Base-by-base conservation (phyloP, 2,797 vertebrate genomes). In the Glyptemys insculpta region DNA sequence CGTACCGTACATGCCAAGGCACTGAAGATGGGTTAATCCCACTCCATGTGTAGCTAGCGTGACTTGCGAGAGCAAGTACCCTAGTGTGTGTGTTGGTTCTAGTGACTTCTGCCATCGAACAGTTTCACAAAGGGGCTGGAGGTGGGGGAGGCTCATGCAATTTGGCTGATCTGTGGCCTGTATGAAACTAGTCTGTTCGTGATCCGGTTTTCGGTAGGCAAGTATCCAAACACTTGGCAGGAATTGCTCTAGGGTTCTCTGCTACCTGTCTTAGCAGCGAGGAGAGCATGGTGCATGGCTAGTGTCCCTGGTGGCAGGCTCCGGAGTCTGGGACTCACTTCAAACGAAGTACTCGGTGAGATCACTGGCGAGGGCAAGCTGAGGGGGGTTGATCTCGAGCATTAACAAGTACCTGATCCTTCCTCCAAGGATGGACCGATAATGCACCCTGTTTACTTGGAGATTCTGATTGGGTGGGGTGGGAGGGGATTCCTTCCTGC, bases 401-500 rank as follows among this genome's bases (percentile, higher is more conserved):
- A 8, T 16, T 62, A 62, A 62, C 59, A 65, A 65, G 34, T n/a
- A 65, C 62, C 62, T 10, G 62, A n/a, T n/a, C 16, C 34, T 65
- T 65, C 34, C 34, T n/a, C 62, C 62, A 37, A 68, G 34, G 34
- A 18, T 31, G 34, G 34, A 19, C 62, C 34, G 7, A n/a, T 19
- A 21, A 68, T n/a, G 14, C 7, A 9, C 31, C 31, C 31, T 62
- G 59, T 18, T 18, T 9, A 31, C 31, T 65, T 8, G 31, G 59
- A 9, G 31, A 31, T 8, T 34, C 83, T 83, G 56, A 12, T 21
- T 79, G 89, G 72, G 84, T 89, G 15, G 89, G 72, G 84, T 89
- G 15, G 81, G 2, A 79, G 92, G 78, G 87, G 92, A 47, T 76
- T 47, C 72, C 25, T 27, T 68, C 62, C 34, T 37, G 34, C n/a